These are phyloP conservation scores for Sardinella longiceps DNA, from an alignment of 2,797 vertebrate genomes.

Conservation along the genomic window DNA sequence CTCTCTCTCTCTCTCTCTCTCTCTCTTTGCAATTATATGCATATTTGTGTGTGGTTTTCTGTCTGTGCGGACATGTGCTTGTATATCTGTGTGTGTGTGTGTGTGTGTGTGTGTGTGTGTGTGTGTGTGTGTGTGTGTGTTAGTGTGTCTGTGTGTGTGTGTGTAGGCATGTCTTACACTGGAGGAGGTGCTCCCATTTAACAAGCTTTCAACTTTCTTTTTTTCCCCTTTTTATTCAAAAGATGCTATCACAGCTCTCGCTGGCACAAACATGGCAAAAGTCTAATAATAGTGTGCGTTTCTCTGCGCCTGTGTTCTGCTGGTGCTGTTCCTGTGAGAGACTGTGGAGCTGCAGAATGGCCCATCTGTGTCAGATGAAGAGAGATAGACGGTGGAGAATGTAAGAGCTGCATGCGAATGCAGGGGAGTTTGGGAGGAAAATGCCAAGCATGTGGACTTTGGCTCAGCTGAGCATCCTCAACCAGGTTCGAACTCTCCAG, in stretches of 20 bases:
- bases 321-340: not conserved
- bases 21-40: too few species aligned
- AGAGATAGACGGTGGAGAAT: not conserved
- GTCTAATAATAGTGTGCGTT: not conserved
- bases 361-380: not conserved
- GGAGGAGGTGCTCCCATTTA: not conserved
- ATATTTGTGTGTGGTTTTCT: too few species aligned
- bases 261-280: not conserved
- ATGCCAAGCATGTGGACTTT: conserved; percentile 20
- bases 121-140: not conserved
- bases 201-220: not conserved
- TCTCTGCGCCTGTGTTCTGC: not conserved
- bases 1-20: not conserved
- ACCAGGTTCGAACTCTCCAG: not conserved
- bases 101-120: too few species aligned
- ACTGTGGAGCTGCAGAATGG: not conserved
- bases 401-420: not conserved
- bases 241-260: not conserved
- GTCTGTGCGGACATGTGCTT: too few species aligned
- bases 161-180: not conserved
- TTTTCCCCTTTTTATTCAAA: not conserved
- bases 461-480: not conserved
- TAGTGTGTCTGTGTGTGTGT: not conserved
- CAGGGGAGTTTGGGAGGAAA: not conserved
- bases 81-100: too few species aligned